These are phyloP conservation scores for Zosterops hypoxanthus DNA, from an alignment of 2,113 vertebrate genomes.

Conservation along the genomic window DNA sequence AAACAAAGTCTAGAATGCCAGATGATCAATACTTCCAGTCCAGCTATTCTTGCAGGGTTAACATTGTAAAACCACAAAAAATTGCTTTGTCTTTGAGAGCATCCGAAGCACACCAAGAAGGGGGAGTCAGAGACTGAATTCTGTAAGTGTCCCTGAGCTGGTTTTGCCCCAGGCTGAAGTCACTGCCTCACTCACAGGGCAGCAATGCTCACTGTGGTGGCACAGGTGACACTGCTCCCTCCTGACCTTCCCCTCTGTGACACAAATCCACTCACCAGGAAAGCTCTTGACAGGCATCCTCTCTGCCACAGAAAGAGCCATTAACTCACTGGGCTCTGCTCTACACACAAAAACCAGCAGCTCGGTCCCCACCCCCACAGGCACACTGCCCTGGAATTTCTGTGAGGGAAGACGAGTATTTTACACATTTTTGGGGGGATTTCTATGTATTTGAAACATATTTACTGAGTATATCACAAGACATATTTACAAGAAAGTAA, in stretches of 20 bases:
- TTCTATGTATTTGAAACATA: neutral
- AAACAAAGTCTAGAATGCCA: neutral
- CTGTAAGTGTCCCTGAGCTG: neutral
- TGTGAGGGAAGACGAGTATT: neutral
- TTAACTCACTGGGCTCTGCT: neutral
- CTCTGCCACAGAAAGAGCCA: neutral
- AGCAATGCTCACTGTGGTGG: neutral
- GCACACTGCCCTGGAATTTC: neutral
- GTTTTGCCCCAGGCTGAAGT: neutral
- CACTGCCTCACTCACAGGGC: neutral
- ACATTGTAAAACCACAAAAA: neutral
- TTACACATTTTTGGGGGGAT: fast-evolving
- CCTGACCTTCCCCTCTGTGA: neutral
- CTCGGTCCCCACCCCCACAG: neutral
- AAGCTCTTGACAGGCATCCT: neutral
- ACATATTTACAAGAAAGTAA: neutral
- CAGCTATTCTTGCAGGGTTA: neutral
- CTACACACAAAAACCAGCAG: neutral
- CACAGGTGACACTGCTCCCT: neutral
- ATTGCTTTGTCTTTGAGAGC: neutral
- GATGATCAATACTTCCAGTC: neutral
- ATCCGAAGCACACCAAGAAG: neutral
- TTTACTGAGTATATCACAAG: neutral
- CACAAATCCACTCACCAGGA: neutral
- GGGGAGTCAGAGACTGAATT: neutral